Percentiles rank a stretch among this genome's conserved stretches.
phyloP scores from a whole-genome alignment of 2,888 invertebrate species.

The Salticus scenicus region DNA sequence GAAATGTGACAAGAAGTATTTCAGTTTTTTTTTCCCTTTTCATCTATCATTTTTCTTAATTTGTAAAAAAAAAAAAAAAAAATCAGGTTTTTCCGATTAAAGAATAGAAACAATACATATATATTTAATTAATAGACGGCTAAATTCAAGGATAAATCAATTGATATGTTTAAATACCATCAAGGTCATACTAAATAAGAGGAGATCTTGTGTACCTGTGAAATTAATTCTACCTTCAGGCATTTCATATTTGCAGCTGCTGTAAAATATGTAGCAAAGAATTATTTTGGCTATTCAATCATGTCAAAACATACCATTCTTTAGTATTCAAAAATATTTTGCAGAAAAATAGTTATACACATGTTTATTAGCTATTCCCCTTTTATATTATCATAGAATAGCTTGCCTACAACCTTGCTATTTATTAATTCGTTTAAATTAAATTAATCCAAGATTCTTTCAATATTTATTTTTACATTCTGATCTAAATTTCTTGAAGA shows the following conservation, averaged over 20 bases:
- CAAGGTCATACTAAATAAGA: neutral
- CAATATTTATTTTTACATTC: too few relatives aligned
- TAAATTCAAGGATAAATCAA: neutral
- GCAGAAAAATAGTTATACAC: too few relatives aligned
- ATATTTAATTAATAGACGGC: neutral
- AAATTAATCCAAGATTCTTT: too few relatives aligned
- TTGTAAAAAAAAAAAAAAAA: neutral
- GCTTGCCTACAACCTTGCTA: too few relatives aligned
- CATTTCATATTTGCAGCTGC: neutral
- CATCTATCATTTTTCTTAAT: neutral
- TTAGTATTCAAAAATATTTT: too few relatives aligned
- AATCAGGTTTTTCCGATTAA: neutral
- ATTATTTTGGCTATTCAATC: too few relatives aligned
- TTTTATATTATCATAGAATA: too few relatives aligned
- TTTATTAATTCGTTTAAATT: too few relatives aligned
- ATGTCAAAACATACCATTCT: too few relatives aligned
- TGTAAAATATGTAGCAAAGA: too few relatives aligned
- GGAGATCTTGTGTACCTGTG: neutral
- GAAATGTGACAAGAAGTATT: neutral
- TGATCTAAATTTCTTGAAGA: too few relatives aligned
- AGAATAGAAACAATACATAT: neutral
- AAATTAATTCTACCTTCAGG: neutral
- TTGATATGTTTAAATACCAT: neutral
- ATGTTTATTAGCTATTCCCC: too few relatives aligned
- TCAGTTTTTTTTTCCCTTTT: neutral